phyloP scores from a whole-genome alignment of 2,888 invertebrate species.

The Leucophenga maculata region DNA sequence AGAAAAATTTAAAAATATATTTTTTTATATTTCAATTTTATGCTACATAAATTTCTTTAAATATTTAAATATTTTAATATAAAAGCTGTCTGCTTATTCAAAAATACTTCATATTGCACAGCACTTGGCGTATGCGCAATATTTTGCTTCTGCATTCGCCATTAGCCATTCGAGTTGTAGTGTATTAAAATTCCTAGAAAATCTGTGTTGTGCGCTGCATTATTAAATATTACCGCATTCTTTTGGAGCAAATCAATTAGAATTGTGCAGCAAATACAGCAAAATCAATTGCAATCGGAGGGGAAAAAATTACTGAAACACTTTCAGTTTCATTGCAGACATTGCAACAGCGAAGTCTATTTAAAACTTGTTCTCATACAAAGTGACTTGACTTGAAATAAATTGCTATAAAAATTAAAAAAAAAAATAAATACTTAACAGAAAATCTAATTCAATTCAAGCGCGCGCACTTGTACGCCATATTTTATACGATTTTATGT shows the following conservation, averaged over 20 bases:
- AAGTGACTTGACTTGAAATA: slow-evolving; percentile 8
- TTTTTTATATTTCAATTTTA: background rate
- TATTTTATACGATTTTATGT: slow-evolving; percentile 7
- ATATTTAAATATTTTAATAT: background rate
- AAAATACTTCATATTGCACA: background rate
- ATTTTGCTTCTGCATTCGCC: slow-evolving; percentile 16
- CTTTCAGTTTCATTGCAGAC: slow-evolving; percentile 52
- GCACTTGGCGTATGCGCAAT: slow-evolving; percentile 47
- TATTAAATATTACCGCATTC: slow-evolving; percentile 46
- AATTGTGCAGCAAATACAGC: slow-evolving; percentile 5
- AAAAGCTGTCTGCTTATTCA: background rate
- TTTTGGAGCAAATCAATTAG: slow-evolving; percentile 8
- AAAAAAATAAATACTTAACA: too few relatives aligned
- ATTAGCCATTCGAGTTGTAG: too few relatives aligned
- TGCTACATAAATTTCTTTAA: too few relatives aligned
- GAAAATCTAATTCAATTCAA: slow-evolving; percentile 30
- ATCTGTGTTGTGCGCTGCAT: background rate
- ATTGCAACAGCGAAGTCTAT: background rate
- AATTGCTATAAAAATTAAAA: slow-evolving; percentile 32
- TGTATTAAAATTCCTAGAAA: background rate
- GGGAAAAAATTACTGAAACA: slow-evolving; percentile 16
- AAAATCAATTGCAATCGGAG: background rate
- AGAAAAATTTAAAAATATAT: slow-evolving; percentile 10
- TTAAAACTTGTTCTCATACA: slow-evolving; percentile 10
- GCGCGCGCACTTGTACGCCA: slow-evolving; percentile 22